phyloP scores from a whole-genome alignment of 2,113 vertebrate genomes.

The Tympanuchus pallidicinctus region DNA sequence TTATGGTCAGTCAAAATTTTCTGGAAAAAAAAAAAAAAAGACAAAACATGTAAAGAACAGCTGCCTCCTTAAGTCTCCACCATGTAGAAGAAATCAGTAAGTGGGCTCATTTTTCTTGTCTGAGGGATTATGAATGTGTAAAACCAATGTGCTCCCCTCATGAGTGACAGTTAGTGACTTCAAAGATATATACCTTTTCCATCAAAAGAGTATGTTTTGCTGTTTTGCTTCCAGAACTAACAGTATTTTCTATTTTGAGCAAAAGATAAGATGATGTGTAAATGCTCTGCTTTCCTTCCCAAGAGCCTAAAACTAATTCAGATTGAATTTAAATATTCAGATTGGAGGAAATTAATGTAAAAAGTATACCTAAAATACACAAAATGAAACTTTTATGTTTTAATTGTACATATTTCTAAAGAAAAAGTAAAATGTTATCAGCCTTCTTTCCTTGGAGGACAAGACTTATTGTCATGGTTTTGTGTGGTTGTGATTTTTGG shows the following conservation, averaged over 20 bases:
- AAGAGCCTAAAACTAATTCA: neutral
- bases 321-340: neutral
- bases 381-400: neutral
- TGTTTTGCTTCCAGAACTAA: slow-evolving; percentile 30
- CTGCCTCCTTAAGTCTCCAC: neutral
- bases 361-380: neutral
- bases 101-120: neutral
- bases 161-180: slow-evolving; percentile 15
- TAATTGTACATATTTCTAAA: neutral
- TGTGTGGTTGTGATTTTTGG: too few species aligned
- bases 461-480: neutral
- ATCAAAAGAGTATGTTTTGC: neutral
- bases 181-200: neutral
- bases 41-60: neutral
- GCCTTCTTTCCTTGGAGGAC: neutral
- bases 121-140: neutral
- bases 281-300: neutral
- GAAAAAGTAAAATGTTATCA: neutral
- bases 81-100: neutral
- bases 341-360: neutral
- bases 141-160: neutral
- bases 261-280: neutral
- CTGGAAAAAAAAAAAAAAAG: neutral
- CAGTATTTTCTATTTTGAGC: slow-evolving; percentile 16
- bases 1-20: neutral